Evolutionary conservation across 2,888 invertebrate genomes (phyloP), one percentile per base, ranked within the genome.

Genomic region (Cylindroiulus punctatus): DNA sequence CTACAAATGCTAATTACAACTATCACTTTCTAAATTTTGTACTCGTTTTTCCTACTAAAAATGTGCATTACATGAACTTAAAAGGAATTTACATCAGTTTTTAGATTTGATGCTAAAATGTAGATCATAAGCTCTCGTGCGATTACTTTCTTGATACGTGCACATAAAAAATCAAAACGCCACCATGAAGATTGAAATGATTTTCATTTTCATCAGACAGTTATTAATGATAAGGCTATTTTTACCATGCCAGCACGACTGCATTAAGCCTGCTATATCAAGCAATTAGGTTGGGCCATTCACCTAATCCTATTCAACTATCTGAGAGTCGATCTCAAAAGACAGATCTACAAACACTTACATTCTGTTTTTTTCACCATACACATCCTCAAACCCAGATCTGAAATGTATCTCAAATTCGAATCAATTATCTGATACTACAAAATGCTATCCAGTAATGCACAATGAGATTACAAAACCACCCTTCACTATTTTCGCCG

Each of bases 231-330:
- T 22, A 57, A 57, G 57, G n/a, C n/a, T n/a, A 57, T 19, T 57
- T 57, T 57, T 57, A 57, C n/a, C 19, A n/a, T 5, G 57, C 57
- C 19, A 57, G 57, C 57, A 57, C 57, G 57, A 17, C 17, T 47
- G 57, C 57, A 57, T n/a, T 47, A 47, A 47, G 47, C 47, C 17
- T n/a, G n/a, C 57, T 57, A n/a, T n/a, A 57, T 0, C 19, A 57
- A 57, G 57, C 57, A 57, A 57, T 57, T 57, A 57, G 57, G 57
- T 57, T 57, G 57, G 57, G 57, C 57, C 57, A 57, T 57, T 57
- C 57, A 57, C 57, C 57, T n/a, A 57, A 57, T 57, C 57, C 57
- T 57, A 57, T 57, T 57, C 17, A 57, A n/a, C 17, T 57, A 19
- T 57, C 57, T 19, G 19, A 57, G n/a, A 57, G 52, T 57, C 17